A percentile compares a stretch with the other conserved stretches of the same genome.
Evolutionary conservation across 2,888 invertebrate genomes (phyloP).

Genomic region (Galeruca laticollis): DNA sequence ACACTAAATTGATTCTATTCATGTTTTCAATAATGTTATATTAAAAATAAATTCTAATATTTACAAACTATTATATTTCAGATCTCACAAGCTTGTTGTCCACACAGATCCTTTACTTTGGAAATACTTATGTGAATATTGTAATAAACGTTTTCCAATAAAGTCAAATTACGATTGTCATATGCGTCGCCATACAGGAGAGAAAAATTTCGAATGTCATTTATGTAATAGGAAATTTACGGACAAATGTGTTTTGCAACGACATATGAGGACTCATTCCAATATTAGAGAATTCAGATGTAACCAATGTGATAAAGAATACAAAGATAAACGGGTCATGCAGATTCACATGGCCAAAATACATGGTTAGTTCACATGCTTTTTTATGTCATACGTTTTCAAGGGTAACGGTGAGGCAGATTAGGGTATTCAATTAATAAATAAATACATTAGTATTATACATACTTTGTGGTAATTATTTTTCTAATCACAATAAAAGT

Average conservation of each 20-base stretch:
- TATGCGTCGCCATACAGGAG: conserved; percentile 56
- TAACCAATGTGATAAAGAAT: conserved; percentile 69
- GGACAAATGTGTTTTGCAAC: conserved; percentile 55
- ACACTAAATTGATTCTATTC: too few relatives aligned
- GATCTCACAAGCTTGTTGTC: conserved; percentile 58
- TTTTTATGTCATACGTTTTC: neutral
- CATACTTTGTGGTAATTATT: too few relatives aligned
- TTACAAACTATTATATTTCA: conserved; percentile 34
- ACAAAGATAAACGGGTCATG: conserved; percentile 65
- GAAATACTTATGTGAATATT: conserved; percentile 57
- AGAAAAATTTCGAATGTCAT: conserved; percentile 56
- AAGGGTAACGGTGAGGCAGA: too few relatives aligned
- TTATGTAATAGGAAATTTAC: conserved; percentile 56
- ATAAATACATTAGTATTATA: too few relatives aligned
- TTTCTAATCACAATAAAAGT: too few relatives aligned
- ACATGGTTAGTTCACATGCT: conserved; percentile 51
- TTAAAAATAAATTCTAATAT: too few relatives aligned
- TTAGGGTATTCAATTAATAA: too few relatives aligned
- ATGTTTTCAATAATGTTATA: too few relatives aligned
- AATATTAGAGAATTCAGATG: conserved; percentile 62
- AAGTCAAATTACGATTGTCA: conserved; percentile 59
- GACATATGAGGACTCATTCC: conserved; percentile 57
- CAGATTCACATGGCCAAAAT: conserved; percentile 54
- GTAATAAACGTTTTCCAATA: conserved; percentile 57
- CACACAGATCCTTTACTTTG: conserved; percentile 58